These are phyloP conservation scores for Drosophila gaucha DNA, from an alignment of 2,888 invertebrate species.

Conservation along the genomic window DNA sequence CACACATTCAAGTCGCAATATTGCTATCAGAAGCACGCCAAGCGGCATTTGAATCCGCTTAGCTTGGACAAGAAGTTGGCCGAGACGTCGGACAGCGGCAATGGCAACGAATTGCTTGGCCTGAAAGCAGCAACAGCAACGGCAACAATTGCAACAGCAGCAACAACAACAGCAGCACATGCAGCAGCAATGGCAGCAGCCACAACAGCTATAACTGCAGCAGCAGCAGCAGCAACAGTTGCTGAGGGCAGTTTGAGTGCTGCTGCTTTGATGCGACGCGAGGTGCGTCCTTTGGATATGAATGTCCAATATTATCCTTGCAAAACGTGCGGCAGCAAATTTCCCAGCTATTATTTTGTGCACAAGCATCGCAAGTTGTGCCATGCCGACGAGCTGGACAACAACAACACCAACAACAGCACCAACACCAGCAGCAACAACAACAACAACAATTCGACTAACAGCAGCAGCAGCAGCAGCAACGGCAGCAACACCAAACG, in stretches of 20 bases:
- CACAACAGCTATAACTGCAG: background rate
- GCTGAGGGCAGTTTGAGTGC: conserved; percentile 32
- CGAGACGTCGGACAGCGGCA: conserved; percentile 19
- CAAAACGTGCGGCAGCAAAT: conserved; percentile 96
- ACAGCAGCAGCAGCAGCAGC: conserved; percentile 23
- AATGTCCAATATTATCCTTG: conserved; percentile 96
- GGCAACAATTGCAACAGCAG: background rate
- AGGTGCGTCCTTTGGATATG: conserved; percentile 89
- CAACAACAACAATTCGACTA: conserved; percentile 8
- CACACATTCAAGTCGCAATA: conserved; percentile 94
- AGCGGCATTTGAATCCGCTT: conserved; percentile 88
- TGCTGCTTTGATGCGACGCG: conserved; percentile 84
- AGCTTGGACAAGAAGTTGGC: conserved; percentile 82
- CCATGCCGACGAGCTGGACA: conserved; percentile 87
- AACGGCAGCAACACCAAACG: conserved; percentile 22
- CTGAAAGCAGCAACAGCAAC: background rate
- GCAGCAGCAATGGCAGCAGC: conserved; percentile 2
- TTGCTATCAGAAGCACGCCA: conserved; percentile 93
- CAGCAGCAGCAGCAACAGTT: background rate
- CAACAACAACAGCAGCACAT: conserved; percentile 1
- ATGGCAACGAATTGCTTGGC: conserved; percentile 4
- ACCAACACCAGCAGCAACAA: conserved; percentile 27
- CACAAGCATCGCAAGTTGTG: conserved; percentile 95
- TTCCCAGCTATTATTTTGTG: conserved; percentile 97
- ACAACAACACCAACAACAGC: conserved; percentile 23